Percentiles rank a stretch among this genome's conserved stretches.
These are phyloP conservation scores for Manis crassicaudata DNA, from an alignment of 2,797 vertebrate genomes.

Conservation along the genomic window DNA sequence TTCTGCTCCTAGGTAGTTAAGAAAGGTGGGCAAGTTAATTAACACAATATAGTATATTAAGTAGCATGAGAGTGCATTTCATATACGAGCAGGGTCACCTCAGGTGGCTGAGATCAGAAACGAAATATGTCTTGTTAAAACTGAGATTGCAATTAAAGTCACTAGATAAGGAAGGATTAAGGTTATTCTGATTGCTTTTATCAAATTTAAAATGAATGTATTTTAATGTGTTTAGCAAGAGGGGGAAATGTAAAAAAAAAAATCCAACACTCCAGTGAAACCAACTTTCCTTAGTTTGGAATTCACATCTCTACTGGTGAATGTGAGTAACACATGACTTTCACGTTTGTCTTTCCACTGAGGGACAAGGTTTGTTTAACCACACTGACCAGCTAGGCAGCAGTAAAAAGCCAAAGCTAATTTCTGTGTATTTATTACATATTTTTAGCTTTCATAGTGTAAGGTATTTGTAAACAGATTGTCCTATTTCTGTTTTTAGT, in stretches of 20 bases:
- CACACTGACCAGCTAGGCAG: background rate
- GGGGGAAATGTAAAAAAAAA: background rate
- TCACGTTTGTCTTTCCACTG: background rate
- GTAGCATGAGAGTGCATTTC: background rate
- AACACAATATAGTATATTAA: background rate
- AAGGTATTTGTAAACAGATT: background rate
- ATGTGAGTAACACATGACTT: background rate
- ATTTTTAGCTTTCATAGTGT: background rate
- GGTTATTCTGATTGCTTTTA: background rate
- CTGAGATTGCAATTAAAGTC: background rate
- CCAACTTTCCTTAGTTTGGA: background rate
- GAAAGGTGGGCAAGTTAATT: background rate
- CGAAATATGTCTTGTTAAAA: background rate
- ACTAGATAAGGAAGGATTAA: background rate
- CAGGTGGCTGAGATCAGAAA: background rate
- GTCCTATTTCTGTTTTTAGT: conserved; percentile 21
- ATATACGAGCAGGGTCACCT: background rate
- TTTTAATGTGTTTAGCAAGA: background rate
- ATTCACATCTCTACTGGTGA: background rate
- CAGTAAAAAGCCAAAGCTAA: background rate
- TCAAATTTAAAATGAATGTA: background rate
- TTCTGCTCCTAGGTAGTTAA: background rate
- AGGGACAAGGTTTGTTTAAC: background rate
- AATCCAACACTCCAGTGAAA: background rate
- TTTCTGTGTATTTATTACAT: background rate